Conservation (phyloP, 2,113 vertebrate species). For the Hypanus sabinus region DNA sequence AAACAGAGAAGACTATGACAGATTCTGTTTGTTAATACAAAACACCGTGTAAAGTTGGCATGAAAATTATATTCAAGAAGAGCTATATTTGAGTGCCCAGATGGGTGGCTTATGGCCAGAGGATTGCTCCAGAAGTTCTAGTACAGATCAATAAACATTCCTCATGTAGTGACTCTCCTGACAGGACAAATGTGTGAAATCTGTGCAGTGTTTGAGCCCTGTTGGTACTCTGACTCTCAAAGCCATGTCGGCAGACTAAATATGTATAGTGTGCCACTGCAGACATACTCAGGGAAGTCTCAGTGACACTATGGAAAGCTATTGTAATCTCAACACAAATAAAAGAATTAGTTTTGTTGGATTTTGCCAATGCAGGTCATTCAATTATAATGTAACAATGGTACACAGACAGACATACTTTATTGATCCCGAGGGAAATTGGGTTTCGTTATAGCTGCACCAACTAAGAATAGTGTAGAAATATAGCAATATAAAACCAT, state of each 20-base stretch:
- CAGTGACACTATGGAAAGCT: neutral
- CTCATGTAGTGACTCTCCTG: neutral
- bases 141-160: neutral
- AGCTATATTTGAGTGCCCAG: neutral
- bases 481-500: too few relatives aligned
- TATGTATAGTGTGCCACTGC: neutral
- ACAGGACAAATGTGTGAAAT: neutral
- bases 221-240: too few relatives aligned
- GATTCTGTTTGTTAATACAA: neutral
- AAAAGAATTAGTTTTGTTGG: neutral
- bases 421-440: too few relatives aligned
- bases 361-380: neutral
- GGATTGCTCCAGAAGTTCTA: too few relatives aligned
- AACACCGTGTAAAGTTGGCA: too few relatives aligned
- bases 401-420: too few relatives aligned
- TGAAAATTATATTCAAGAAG: neutral
- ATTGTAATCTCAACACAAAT: neutral
- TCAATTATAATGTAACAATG: too few relatives aligned
- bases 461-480: too few relatives aligned
- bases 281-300: neutral
- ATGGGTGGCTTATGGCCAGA: neutral
- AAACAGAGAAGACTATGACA: neutral
- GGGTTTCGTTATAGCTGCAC: too few relatives aligned
- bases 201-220: neutral
- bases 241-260: neutral